Percentiles rank a stretch among this genome's conserved stretches.
Evolutionary conservation across 1,140 invertebrate species (phyloP).

Genomic region (Neuroterus valhalla): DNA sequence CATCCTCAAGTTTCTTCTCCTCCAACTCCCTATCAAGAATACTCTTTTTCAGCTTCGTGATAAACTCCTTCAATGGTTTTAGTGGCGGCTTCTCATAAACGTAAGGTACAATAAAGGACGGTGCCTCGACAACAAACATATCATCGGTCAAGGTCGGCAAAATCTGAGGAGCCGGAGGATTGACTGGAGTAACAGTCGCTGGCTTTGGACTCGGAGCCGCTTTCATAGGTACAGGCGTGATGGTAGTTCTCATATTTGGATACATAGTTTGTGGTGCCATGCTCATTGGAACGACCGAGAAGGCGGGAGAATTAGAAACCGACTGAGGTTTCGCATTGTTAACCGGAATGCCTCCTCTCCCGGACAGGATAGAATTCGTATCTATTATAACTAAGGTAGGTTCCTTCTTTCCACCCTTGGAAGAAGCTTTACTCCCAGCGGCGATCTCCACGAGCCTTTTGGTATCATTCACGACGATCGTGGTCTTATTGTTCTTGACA

Average conservation of each 20-base stretch:
- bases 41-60: slow-evolving; percentile 80
- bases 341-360: slow-evolving; percentile 79
- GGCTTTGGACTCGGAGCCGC: slow-evolving; percentile 56
- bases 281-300: slow-evolving; percentile 74
- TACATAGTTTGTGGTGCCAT: slow-evolving; percentile 77
- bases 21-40: slow-evolving; percentile 76
- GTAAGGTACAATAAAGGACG: slow-evolving; percentile 93
- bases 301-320: slow-evolving; percentile 65
- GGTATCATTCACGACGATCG: slow-evolving; percentile 84
- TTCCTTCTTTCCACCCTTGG: slow-evolving; percentile 81
- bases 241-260: slow-evolving; percentile 78
- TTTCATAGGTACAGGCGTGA: slow-evolving; percentile 77
- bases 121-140: slow-evolving; percentile 93
- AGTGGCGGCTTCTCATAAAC: slow-evolving; percentile 92
- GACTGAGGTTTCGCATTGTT: slow-evolving; percentile 63
- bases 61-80: slow-evolving; percentile 85
- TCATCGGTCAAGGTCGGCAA: slow-evolving; percentile 89
- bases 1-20: slow-evolving; percentile 63
- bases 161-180: slow-evolving; percentile 76
- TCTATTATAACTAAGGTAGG: slow-evolving; percentile 87
- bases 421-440: slow-evolving; percentile 72
- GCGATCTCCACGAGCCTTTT: slow-evolving; percentile 84
- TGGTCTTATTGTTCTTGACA: slow-evolving; percentile 73
- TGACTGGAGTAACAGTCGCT: slow-evolving; percentile 54
- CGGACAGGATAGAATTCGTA: slow-evolving; percentile 83